Evolutionary conservation across 2,113 vertebrate genomes (phyloP), one percentile per base, ranked within the genome.

Genomic region (Lota lota): DNA sequence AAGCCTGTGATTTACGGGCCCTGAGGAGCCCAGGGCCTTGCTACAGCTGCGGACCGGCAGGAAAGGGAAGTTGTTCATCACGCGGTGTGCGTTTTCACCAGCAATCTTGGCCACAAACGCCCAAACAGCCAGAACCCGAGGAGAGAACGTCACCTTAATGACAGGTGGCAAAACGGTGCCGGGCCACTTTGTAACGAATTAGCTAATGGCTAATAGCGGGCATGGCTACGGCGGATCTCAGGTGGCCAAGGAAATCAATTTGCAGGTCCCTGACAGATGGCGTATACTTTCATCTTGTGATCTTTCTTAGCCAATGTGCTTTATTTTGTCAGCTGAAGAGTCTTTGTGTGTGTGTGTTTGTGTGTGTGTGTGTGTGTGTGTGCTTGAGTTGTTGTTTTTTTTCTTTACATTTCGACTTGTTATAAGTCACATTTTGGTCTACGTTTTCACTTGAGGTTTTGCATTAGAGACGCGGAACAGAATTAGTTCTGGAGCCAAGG

Each of bases 31-130:
- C 89, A 91, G 92, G 81, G 92, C 70, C 81, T 53, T 78, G 88
- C 88, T 93, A 91, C 95, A 97, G 95, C 95, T 97, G 96, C 92
- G 90, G 87, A 93, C 86, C 87, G 88, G 93, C 94, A 95, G 96
- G 95, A 96, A 97, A 93, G 92, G 95, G 96, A 97, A 98, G 95
- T 95, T 95, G 95, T 97, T 95, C 94, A 96, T 97, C 96, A 97
- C 93, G 89, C 91, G 80, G 89, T 85, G 91, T 92, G 93, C 91
- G 92, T 95, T 47, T 95, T 94, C 92, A 94, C 92, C 94, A 94
- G 93, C 91, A 92, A 92, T 90, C 92, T 93, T 90, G 66, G 70
- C 78, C n/a, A 62, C 40, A 47, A 47, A 47, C 40, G 72, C 63
- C 74, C 22, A 24, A 33, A 36, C 66, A 67, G 88, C 82, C 83